Evolutionary conservation across 1,140 invertebrate genomes (phyloP).

Genomic region (Drosophila kohkoa): DNA sequence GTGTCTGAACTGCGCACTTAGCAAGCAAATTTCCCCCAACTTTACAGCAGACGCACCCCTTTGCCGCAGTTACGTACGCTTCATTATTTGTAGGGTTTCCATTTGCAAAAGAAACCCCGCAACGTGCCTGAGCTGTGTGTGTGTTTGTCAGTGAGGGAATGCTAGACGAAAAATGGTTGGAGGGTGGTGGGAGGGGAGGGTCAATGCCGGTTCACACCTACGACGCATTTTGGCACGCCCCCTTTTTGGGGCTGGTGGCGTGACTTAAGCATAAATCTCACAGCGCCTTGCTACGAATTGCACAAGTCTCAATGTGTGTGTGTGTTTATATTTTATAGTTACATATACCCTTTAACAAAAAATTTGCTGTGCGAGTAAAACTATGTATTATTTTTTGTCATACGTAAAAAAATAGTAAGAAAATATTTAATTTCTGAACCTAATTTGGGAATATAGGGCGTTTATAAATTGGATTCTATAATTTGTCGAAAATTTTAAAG

Average conservation of each 20-base stretch:
- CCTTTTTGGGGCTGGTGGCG: constrained; percentile 45
- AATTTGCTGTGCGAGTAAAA: background rate
- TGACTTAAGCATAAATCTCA: constrained; percentile 61
- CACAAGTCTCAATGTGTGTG: background rate
- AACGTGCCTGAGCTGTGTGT: constrained; percentile 28
- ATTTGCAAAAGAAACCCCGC: constrained; percentile 58
- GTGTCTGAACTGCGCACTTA: constrained; percentile 59
- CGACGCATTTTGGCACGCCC: constrained; percentile 51
- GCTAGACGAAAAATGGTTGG: background rate
- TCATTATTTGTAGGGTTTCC: constrained; percentile 61
- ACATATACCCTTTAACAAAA: background rate
- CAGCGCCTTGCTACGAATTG: constrained; percentile 37
- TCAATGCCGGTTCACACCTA: constrained; percentile 61
- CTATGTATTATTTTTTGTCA: background rate
- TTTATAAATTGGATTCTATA: no score
- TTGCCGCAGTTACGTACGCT: constrained; percentile 6
- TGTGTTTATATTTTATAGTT: constrained; percentile 1
- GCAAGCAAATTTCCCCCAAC: background rate
- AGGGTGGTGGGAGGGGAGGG: background rate
- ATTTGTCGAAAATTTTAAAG: no score
- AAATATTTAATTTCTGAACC: background rate
- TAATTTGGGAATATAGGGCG: no score
- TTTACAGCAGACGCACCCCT: background rate
- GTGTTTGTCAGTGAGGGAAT: background rate
- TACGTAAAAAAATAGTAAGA: background rate